These are phyloP conservation scores for human DNA, from an alignment of 2,113 vertebrate species.

Conservation along the genomic window DNA sequence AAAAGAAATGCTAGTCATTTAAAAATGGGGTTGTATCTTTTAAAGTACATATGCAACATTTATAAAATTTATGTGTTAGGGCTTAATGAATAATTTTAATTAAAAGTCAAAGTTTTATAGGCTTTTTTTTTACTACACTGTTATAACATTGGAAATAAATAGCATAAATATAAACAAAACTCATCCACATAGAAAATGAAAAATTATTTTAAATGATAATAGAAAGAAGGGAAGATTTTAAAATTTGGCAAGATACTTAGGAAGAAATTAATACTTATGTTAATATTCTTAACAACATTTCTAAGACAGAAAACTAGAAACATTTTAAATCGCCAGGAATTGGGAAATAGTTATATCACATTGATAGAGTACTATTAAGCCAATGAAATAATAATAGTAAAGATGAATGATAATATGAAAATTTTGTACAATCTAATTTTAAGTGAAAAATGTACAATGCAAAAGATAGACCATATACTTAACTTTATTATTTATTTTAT, in stretches of 20 bases:
- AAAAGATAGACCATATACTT: background rate
- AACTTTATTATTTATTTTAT: background rate
- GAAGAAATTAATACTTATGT: background rate
- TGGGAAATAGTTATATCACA: background rate
- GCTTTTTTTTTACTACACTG: background rate
- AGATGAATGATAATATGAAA: background rate
- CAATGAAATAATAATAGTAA: background rate
- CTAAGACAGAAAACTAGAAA: background rate
- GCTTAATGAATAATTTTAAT: constrained; percentile 41
- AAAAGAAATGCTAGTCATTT: background rate
- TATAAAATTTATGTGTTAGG: constrained; percentile 32
- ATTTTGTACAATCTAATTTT: constrained; percentile 21
- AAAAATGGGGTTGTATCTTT: background rate
- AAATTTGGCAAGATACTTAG: constrained; percentile 12
- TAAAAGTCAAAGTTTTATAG: constrained; percentile 10
- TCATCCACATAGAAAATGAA: constrained; percentile 6
- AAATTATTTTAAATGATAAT: constrained; percentile 30
- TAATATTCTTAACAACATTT: constrained; percentile 29
- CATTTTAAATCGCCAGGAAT: constrained; percentile 19
- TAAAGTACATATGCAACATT: background rate
- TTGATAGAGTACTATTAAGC: background rate
- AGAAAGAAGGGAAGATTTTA: background rate
- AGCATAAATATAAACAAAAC: background rate
- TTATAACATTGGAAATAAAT: constrained; percentile 36
- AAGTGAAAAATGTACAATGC: background rate